Evolutionary conservation across 2,888 invertebrate genomes (phyloP).

Genomic region (Mesochorus sp.): DNA sequence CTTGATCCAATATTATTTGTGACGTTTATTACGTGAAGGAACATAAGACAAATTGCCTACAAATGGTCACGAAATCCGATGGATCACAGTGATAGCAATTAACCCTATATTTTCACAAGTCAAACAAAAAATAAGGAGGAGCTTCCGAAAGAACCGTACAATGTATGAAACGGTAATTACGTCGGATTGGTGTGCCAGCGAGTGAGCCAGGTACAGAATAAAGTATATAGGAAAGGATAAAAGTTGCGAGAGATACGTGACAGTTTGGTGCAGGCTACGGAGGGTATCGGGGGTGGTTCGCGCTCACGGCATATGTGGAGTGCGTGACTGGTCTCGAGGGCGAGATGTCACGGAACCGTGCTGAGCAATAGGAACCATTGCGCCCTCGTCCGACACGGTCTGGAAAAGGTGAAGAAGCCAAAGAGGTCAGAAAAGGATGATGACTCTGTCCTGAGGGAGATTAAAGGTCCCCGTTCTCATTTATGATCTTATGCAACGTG

Average conservation of each 20-base stretch:
- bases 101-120: neutral
- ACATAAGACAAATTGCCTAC: no score
- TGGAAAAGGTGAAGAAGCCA: constrained; percentile 43
- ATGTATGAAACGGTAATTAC: constrained; percentile 51
- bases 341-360: constrained; percentile 63
- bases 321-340: constrained; percentile 65
- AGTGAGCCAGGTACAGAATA: neutral
- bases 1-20: no score
- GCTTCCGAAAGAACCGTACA: constrained; percentile 3
- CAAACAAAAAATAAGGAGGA: neutral
- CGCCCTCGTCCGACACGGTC: constrained; percentile 44
- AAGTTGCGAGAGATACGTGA: constrained; percentile 62
- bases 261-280: constrained; percentile 42
- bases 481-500: constrained; percentile 78
- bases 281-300: neutral
- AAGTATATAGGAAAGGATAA: constrained; percentile 43
- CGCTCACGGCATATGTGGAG: constrained; percentile 63
- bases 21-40: no score
- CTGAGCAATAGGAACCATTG: constrained; percentile 53
- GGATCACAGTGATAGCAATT: no score
- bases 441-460: constrained; percentile 72
- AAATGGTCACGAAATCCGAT: no score
- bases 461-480: constrained; percentile 74
- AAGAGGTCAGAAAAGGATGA: constrained; percentile 72
- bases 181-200: constrained; percentile 34